Percentiles rank a stretch among this genome's conserved stretches.
These are phyloP conservation scores for Saccopteryx leptura DNA, from an alignment of 2,113 vertebrate genomes.

Conservation along the genomic window DNA sequence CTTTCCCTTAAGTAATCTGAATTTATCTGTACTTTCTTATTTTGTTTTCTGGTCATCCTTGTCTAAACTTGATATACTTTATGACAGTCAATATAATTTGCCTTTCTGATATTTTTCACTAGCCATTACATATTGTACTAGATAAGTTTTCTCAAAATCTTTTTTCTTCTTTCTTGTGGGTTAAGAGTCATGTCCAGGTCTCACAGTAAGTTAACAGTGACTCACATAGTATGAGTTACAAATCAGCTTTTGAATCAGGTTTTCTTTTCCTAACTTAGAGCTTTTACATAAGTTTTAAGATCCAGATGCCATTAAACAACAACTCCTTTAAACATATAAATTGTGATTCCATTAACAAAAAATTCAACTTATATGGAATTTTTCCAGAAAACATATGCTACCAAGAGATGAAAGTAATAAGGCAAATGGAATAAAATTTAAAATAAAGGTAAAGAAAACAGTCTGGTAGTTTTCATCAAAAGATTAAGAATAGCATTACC, in stretches of 20 bases:
- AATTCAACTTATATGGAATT: conserved; percentile 18
- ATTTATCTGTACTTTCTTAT: not conserved
- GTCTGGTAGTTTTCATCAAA: conserved; percentile 8
- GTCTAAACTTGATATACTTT: not conserved
- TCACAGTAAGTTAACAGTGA: not conserved
- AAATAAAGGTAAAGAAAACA: conserved; percentile 39
- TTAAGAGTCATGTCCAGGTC: not conserved
- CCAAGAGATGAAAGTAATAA: conserved; percentile 10
- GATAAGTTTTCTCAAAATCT: not conserved
- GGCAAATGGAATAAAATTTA: conserved; percentile 28
- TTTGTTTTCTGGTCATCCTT: conserved; percentile 29
- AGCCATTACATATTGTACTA: not conserved
- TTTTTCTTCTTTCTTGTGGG: not conserved
- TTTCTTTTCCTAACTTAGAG: conserved; percentile 12
- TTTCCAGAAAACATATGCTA: conserved; percentile 7
- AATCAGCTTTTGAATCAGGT: not conserved
- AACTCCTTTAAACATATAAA: conserved; percentile 16
- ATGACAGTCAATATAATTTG: not conserved
- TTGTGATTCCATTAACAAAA: conserved; percentile 11
- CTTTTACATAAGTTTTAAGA: not conserved
- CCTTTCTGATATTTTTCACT: not conserved
- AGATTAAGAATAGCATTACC: not conserved
- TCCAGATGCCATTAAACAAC: not conserved
- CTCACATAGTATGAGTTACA: not conserved
- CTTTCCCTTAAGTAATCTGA: not conserved